A percentile compares a stretch with the other conserved stretches of the same genome.
Conservation (phyloP, 2,113 vertebrate genomes). For the Odobenus rosmarus region DNA sequence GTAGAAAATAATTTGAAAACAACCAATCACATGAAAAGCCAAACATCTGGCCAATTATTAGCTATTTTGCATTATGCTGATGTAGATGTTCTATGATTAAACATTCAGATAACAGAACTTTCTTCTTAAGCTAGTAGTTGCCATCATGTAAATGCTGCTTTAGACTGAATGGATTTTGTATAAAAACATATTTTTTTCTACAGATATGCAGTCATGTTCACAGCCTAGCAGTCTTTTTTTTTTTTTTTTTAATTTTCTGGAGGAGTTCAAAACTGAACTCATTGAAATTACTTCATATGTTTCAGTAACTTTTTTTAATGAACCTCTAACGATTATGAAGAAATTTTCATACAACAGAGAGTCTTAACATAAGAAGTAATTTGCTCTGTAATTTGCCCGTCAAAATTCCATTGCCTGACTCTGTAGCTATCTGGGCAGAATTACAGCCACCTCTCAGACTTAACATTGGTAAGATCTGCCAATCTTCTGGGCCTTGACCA, state of each 20-base stretch:
- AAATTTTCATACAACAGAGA: not conserved
- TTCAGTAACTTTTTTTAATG: not conserved
- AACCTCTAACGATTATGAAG: not conserved
- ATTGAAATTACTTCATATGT: not conserved
- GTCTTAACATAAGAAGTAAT: not conserved
- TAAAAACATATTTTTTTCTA: not conserved
- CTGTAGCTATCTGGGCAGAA: not conserved
- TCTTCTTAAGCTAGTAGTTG: not conserved
- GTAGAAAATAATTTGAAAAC: conserved; percentile 42
- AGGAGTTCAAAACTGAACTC: not conserved
- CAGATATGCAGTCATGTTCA: not conserved
- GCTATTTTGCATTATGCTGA: not conserved
- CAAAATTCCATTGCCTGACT: not conserved
- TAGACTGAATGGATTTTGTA: not conserved
- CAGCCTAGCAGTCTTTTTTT: not conserved
- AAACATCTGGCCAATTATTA: conserved; percentile 40
- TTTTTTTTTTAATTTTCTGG: not conserved
- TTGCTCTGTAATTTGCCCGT: not conserved
- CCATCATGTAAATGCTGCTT: not conserved
- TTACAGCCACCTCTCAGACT: not conserved
- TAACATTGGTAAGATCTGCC: not conserved
- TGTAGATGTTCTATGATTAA: not conserved
- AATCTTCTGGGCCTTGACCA: not conserved
- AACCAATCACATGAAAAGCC: conserved; percentile 43
- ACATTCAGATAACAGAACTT: not conserved